Evolutionary conservation across 2,113 vertebrate genomes (phyloP).

Genomic region (Plestiodon gilberti): DNA sequence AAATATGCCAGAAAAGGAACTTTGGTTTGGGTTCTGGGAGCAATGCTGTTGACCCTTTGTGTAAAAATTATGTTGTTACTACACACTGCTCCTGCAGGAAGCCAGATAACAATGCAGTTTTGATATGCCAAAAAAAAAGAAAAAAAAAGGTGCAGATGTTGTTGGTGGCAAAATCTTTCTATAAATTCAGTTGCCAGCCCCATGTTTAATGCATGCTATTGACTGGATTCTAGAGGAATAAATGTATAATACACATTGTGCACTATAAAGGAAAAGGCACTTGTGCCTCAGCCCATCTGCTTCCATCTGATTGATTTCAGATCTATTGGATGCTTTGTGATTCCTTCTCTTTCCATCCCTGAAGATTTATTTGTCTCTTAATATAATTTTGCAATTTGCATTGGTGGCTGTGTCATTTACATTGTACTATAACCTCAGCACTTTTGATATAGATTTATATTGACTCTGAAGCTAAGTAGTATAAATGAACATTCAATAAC

Average conservation of each 20-base stretch:
- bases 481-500: conserved; percentile 2
- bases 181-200: conserved; percentile 53
- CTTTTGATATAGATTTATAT: conserved; percentile 62
- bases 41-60: background rate
- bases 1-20: background rate
- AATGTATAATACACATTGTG: conserved; percentile 64
- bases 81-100: conserved; percentile 20
- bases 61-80: background rate
- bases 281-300: conserved; percentile 66
- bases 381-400: conserved; percentile 64
- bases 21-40: background rate
- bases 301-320: conserved; percentile 69
- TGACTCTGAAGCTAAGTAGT: conserved; percentile 56
- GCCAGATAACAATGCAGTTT: background rate
- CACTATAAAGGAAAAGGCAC: conserved; percentile 56
- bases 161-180: background rate
- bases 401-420: conserved; percentile 50
- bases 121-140: conserved; percentile 5
- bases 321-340: conserved; percentile 62
- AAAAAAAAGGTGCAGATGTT: background rate
- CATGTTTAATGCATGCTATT: conserved; percentile 71
- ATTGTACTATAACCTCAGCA: conserved; percentile 54
- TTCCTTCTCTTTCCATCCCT: conserved; percentile 44
- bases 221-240: conserved; percentile 51
- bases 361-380: conserved; percentile 62